These are phyloP conservation scores for Chelon labrosus DNA, from an alignment of 2,797 vertebrate species.

Conservation along the genomic window DNA sequence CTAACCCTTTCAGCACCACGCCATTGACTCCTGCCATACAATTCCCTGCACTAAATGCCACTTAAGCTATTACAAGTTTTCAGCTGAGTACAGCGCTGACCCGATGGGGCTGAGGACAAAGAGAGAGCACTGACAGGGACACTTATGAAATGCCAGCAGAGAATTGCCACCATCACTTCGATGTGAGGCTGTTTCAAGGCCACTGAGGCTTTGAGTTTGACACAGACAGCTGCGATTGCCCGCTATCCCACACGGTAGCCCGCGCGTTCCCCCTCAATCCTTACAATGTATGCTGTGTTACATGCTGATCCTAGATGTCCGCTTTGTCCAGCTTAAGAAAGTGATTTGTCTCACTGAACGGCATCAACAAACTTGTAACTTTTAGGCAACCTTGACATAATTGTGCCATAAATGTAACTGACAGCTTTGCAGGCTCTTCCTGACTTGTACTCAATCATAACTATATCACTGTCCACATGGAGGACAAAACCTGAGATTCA, in stretches of 20 bases:
- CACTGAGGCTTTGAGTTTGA: slow-evolving; percentile 53
- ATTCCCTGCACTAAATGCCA: slow-evolving; percentile 86
- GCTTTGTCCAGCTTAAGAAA: slow-evolving; percentile 49
- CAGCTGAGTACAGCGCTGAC: slow-evolving; percentile 80
- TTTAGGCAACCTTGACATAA: slow-evolving; percentile 80
- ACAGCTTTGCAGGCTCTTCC: slow-evolving; percentile 67
- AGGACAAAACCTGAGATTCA: slow-evolving; percentile 58
- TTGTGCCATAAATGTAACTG: slow-evolving; percentile 76
- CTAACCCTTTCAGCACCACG: slow-evolving; percentile 80
- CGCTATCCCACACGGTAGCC: slow-evolving; percentile 12
- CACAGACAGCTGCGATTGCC: slow-evolving; percentile 38
- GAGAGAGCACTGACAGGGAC: slow-evolving; percentile 77
- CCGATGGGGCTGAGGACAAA: slow-evolving; percentile 79
- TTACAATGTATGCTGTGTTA: slow-evolving; percentile 24
- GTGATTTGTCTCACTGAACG: slow-evolving; percentile 39
- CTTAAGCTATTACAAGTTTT: slow-evolving; percentile 88
- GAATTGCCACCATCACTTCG: slow-evolving; percentile 63
- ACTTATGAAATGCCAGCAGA: slow-evolving; percentile 81
- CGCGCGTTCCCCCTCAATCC: slow-evolving; percentile 30
- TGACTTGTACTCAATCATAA: slow-evolving; percentile 75
- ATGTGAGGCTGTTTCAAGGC: slow-evolving; percentile 61
- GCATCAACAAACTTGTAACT: slow-evolving; percentile 71
- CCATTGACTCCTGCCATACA: slow-evolving; percentile 84
- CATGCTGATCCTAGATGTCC: slow-evolving; percentile 15
- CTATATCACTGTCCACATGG: slow-evolving; percentile 61